Evolutionary conservation across 2,797 vertebrate species (phyloP), one percentile per base, ranked within the genome.

Genomic region (Tapera naevia): DNA sequence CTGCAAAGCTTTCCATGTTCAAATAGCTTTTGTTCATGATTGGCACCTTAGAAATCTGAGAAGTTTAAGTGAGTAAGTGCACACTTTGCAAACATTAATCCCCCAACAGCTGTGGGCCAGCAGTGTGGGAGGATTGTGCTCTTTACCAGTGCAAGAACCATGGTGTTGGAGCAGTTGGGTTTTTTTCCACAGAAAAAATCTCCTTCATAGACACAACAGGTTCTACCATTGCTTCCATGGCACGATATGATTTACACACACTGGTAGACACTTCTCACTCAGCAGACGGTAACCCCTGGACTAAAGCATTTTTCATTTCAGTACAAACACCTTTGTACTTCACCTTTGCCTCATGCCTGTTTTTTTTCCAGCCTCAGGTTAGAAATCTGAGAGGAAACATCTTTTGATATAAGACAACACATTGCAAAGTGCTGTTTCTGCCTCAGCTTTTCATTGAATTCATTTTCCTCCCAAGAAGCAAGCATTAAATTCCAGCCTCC

Each of bases 41-140:
- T 86, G 94, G 58, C 84, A 87, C 71, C 50, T 75, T 80, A 62
- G 75, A 93, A 93, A 92, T 86, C 39, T 72, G 79, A 91, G 88
- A 86, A 86, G 43, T 91, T 87, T 73, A 46, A 93, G 50, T 91
- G 37, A 73, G 37, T 81, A 37, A 80, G 88, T 61, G 58, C 2
- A 4, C 76, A 65, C 48, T 94, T 92, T 91, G 58, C 61, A 92
- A 71, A 71, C 72, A 24, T 82, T 91, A 95, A 89, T 93, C 84
- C 61, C 56, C 37, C 48, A 82, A 78, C 88, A 94, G 80, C 81
- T 93, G 91, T 65, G 41, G 88, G 56, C 74, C 85, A 48, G 57
- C 74, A 37, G 21, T 61, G 60, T 82, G 67, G 64, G 50, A 87
- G 56, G 74, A 85, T 39, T 93, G 60, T 65, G 71, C 28, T 66